A percentile compares a stretch with the other conserved stretches of the same genome.
phyloP scores from a whole-genome alignment of 2,113 vertebrate genomes.

The Ploceus nigricollis region DNA sequence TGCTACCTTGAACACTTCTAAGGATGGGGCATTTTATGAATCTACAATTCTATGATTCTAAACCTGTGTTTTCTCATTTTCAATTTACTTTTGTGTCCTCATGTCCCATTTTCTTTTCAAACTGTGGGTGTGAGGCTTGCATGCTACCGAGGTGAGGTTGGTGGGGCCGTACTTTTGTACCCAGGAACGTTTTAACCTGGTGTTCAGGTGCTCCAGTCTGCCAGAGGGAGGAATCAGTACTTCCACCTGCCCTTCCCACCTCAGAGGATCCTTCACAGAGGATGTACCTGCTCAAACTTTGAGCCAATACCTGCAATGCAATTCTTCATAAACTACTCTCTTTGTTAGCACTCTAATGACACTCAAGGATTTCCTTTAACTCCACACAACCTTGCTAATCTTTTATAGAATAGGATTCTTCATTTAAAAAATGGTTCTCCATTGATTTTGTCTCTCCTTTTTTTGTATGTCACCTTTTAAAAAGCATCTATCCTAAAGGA shows the following conservation, averaged over 20 bases:
- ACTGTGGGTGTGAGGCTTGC: not conserved
- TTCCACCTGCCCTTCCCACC: not conserved
- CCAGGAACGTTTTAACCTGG: not conserved
- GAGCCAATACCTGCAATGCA: not conserved
- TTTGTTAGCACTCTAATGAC: accelerated
- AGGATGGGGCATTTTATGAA: not conserved
- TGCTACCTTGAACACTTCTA: not conserved
- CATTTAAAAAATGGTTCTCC: not conserved
- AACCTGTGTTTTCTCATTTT: not conserved
- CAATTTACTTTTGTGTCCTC: not conserved
- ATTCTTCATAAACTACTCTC: not conserved
- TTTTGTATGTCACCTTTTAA: not conserved
- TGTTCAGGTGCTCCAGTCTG: not conserved
- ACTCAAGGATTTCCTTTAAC: not conserved
- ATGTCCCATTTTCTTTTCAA: not conserved
- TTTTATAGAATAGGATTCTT: not conserved
- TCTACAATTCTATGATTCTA: not conserved
- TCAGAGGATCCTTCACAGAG: accelerated
- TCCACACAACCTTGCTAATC: not conserved
- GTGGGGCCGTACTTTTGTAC: not conserved
- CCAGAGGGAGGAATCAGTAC: not conserved
- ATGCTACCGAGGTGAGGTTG: not conserved
- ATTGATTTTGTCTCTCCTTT: not conserved
- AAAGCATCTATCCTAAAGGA: not conserved
- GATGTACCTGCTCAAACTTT: not conserved